Base-by-base conservation (phyloP, 2,797 vertebrate genomes). In the Ctenochaetus hawaiiensis region DNA sequence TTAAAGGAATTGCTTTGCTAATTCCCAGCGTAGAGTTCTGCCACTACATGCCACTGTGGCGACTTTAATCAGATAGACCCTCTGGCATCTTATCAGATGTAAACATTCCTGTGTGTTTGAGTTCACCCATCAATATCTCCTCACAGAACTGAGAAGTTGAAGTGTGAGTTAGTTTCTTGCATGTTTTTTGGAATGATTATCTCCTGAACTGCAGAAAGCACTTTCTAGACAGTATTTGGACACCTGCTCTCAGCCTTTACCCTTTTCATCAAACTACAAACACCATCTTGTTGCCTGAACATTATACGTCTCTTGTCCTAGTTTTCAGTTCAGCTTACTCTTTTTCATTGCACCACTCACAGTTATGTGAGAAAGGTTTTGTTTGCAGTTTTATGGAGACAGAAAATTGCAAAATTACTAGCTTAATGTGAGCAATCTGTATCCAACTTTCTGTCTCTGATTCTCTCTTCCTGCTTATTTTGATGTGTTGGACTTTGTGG, bases 71-170 rank as follows among this genome's bases (percentile, higher is more conserved):
- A 81, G 72, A 81, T 48, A 37, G 58, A 61, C 37, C 67, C 49
- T 57, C 72, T 80, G 68, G 76, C 67, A 81, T 76, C 67, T 73
- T 68, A 78, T 80, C 73, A 68, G 59, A 82, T 72, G 18, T 67
- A 67, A 80, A 64, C 49, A 70, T 82, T 73, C 39, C 62, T 62
- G 47, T 59, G 52, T 76, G 39, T 39, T 41, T 41, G 49, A 49
- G 43, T 61, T 76, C 8, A 39, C 51, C 72, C 70, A 47, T 66
- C 63, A 56, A 26, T 82, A 82, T 81, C 60, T 74, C 44, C 75
- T 87, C 75, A 48, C 54, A 37, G 39, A 80, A 47, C 30, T 23
- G 68, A 77, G 60, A 30, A 26, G 43, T 16, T 66, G 39, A 77
- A 78, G 67, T 69, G 23, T 51, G 30, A 69, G 52, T 39, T 52